Conservation (phyloP, 2,888 invertebrate genomes). For the Odontocerum albicorne region DNA sequence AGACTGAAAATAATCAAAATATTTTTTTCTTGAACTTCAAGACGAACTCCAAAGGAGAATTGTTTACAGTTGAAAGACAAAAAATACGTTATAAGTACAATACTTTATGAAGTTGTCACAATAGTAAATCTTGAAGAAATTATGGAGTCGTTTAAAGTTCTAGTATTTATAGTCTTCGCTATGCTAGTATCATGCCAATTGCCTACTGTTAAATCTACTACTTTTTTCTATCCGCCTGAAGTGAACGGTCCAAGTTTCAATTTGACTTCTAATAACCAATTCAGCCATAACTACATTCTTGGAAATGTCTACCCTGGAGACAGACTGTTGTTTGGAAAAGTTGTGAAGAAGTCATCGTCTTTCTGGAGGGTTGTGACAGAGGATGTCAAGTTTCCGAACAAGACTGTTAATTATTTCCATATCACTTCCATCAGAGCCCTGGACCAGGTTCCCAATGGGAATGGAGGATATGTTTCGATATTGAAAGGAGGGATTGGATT, state of each 20-base stretch:
- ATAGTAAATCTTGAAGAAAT: too few species aligned
- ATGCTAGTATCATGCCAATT: conserved; percentile 6
- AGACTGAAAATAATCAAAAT: too few species aligned
- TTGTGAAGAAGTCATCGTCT: conserved; percentile 26
- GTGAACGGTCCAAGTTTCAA: conserved; percentile 16
- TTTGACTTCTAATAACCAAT: conserved; percentile 24
- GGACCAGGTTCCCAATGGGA: conserved; percentile 43
- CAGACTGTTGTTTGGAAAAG: conserved; percentile 19
- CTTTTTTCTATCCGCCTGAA: conserved; percentile 7
- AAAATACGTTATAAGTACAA: too few species aligned
- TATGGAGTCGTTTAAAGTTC: conserved; percentile 9
- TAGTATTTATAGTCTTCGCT: not conserved
- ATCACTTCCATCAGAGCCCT: conserved; percentile 41
- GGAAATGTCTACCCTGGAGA: conserved; percentile 16
- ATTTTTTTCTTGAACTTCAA: too few species aligned
- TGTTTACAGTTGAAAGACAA: too few species aligned
- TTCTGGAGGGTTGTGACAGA: conserved; percentile 37
- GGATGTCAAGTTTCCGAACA: conserved; percentile 35
- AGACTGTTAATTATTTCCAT: conserved; percentile 24
- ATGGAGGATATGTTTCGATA: conserved; percentile 41
- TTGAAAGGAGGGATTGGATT: conserved; percentile 42
- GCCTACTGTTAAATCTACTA: not conserved
- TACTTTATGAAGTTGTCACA: too few species aligned
- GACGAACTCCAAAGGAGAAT: too few species aligned
- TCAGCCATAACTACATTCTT: conserved; percentile 24